phyloP scores from a whole-genome alignment of 2,797 vertebrate genomes.

The Melanotaenia maccullochi region DNA sequence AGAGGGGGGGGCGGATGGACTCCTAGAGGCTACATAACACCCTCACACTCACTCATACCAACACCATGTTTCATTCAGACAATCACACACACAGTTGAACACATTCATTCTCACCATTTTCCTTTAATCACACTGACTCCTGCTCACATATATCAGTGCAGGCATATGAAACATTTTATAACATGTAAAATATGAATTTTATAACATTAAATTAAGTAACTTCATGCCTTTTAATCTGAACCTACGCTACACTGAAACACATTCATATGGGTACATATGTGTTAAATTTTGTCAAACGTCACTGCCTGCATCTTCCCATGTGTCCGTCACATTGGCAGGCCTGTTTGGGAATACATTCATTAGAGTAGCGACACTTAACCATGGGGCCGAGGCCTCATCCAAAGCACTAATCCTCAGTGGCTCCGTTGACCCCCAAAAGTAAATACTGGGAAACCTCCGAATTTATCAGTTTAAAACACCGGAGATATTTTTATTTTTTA shows the following conservation, averaged over 20 bases:
- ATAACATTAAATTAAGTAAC: neutral
- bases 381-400: too few species aligned
- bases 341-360: too few species aligned
- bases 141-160: neutral
- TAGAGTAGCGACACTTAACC: too few species aligned
- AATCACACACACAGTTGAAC: constrained; percentile 10
- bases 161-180: neutral
- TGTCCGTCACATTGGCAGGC: too few species aligned
- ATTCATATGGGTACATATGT: neutral
- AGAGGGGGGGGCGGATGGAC: constrained; percentile 44
- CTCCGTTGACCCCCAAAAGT: too few species aligned
- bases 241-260: neutral
- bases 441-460: too few species aligned
- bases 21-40: constrained; percentile 60
- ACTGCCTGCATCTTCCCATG: too few species aligned
- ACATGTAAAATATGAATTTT: neutral
- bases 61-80: constrained; percentile 11
- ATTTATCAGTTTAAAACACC: too few species aligned
- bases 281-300: neutral
- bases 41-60: constrained; percentile 26
- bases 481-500: too few species aligned
- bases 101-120: constrained; percentile 27
- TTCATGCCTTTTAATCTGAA: neutral
- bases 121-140: neutral
- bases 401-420: too few species aligned